These are phyloP conservation scores for Poeciliopsis presidionis DNA, from an alignment of 2,797 vertebrate genomes.

Conservation along the genomic window DNA sequence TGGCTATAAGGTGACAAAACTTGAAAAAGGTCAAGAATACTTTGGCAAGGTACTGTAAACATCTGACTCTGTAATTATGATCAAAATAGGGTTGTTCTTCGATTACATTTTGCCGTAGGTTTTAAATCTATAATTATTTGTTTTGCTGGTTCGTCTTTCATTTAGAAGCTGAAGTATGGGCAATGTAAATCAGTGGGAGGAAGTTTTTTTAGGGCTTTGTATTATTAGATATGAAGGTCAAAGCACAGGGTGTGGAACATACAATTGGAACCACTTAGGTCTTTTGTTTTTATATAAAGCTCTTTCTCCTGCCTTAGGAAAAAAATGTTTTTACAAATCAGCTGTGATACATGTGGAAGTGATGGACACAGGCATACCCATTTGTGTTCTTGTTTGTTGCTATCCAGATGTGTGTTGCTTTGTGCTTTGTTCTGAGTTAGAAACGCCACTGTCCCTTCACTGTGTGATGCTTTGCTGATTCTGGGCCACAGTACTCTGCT, in stretches of 20 bases:
- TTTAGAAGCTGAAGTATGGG: constrained; percentile 2
- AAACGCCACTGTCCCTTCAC: constrained; percentile 51
- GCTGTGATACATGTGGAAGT: not conserved
- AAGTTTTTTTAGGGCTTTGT: constrained; percentile 57
- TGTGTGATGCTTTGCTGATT: constrained; percentile 51
- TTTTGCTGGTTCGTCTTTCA: not conserved
- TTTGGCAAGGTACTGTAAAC: not conserved
- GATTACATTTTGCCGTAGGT: not conserved
- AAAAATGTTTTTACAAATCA: not conserved
- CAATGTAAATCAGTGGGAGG: constrained; percentile 22
- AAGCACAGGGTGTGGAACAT: constrained; percentile 19
- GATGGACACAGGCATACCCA: not conserved
- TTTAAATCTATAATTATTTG: not conserved
- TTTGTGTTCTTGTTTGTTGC: constrained; percentile 1
- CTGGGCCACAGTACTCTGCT: constrained; percentile 60
- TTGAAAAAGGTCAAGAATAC: not conserved
- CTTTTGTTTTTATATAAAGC: constrained; percentile 28
- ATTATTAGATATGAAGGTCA: constrained; percentile 54
- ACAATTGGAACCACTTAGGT: constrained; percentile 13
- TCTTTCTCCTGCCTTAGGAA: not conserved
- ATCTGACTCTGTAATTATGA: not conserved
- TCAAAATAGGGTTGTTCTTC: not conserved
- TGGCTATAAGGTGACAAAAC: not conserved
- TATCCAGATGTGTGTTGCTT: constrained; percentile 60
- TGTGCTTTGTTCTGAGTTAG: constrained; percentile 53